Evolutionary conservation across 2,888 invertebrate genomes (phyloP), one percentile per base, ranked within the genome.

Genomic region (Lamellibrachia columna): DNA sequence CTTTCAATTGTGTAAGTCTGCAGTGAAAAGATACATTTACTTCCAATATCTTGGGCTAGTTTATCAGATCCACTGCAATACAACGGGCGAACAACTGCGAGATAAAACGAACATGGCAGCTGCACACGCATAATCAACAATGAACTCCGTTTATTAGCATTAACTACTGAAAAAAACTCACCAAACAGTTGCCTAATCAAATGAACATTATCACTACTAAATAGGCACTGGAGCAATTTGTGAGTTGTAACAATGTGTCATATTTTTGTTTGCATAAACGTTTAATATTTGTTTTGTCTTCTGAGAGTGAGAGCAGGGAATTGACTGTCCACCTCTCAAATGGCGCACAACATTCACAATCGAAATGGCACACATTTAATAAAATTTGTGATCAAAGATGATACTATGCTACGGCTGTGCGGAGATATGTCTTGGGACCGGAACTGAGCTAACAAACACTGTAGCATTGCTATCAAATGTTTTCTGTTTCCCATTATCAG

Each of bases 181-280:
- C 22, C 75, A 75, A 75, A 75, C 75, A 75, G 22, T 75, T 75
- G 75, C 75, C 75, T 75, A 75, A 75, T 75, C 75, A 75, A 75
- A 22, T 75, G 22, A 22, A 75, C 75, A 75, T 75, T 15, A 75
- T 75, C 75, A 75, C 75, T 75, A 75, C 75, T 75, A 75, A 22
- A 75, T 0, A 22, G 15, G 75, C 75, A 75, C 75, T 75, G 75
- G 22, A 2, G 75, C 75, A 75, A 75, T 75, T 75, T 75, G 22
- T 75, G 75, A 75, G 22, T 75, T 75, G 22, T 6, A 75, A 75
- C 75, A 75, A 75, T 15, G n/a, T 22, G 22, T 22, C 22, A 75
- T n/a, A 75, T 75, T 75, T 22, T 9, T 75, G 75, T 15, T 15
- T 22, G 22, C 75, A n/a, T 75, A 75, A 75, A 75, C 2, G 22